A percentile compares a stretch with the other conserved stretches of the same genome.
These are phyloP conservation scores for Oncorhynchus clarkii DNA, from an alignment of 2,113 vertebrate genomes.

Conservation along the genomic window DNA sequence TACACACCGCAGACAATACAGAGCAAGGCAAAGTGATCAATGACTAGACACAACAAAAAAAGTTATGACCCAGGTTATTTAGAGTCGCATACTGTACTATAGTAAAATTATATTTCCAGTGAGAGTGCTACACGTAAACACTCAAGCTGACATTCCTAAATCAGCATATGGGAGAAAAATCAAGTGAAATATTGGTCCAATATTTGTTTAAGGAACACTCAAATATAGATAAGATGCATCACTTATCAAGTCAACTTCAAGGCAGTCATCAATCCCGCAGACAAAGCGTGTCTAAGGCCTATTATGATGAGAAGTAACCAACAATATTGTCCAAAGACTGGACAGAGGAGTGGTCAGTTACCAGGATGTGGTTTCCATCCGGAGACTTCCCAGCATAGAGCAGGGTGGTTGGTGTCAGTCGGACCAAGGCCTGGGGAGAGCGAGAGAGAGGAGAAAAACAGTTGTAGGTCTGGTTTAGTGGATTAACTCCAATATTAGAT, in stretches of 20 bases:
- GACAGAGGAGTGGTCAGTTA: constrained; percentile 57
- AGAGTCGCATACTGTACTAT: too few species aligned
- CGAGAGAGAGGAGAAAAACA: constrained; percentile 14
- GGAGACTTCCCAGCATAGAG: constrained; percentile 89
- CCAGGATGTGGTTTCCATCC: constrained; percentile 88
- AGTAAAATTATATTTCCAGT: too few species aligned
- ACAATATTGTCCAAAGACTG: background rate
- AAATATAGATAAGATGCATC: background rate
- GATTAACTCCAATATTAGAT: too few species aligned
- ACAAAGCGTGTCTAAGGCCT: background rate
- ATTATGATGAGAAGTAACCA: background rate
- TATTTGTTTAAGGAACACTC: too few species aligned
- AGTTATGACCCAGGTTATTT: too few species aligned
- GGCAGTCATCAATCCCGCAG: background rate
- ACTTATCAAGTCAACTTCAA: background rate
- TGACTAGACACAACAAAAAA: too few species aligned
- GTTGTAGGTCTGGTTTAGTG: too few species aligned
- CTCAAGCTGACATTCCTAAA: too few species aligned
- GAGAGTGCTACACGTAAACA: too few species aligned
- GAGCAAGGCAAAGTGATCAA: background rate
- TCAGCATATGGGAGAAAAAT: too few species aligned
- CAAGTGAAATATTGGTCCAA: too few species aligned
- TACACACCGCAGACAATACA: background rate
- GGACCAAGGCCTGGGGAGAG: constrained; percentile 80
- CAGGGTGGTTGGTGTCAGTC: constrained; percentile 87